phyloP scores from a whole-genome alignment of 2,888 invertebrate genomes.

The Tetheella fluctuosa region DNA sequence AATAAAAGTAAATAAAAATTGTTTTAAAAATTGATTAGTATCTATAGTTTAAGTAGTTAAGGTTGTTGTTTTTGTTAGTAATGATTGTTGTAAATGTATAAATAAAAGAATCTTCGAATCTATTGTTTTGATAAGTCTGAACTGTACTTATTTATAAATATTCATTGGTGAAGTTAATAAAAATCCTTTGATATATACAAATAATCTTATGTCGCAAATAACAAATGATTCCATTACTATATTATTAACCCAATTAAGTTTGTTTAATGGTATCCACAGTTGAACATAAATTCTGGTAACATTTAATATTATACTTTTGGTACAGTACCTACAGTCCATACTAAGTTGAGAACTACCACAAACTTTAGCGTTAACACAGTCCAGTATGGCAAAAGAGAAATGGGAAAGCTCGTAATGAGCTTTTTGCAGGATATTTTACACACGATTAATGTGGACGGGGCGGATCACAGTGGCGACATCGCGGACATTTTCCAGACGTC shows the following conservation, averaged over 20 bases:
- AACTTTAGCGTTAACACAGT: conserved; percentile 36
- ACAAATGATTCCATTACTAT: too few species aligned
- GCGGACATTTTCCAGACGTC: conserved; percentile 66
- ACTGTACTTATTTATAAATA: too few species aligned
- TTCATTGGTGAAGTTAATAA: too few species aligned
- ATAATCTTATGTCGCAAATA: too few species aligned
- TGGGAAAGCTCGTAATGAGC: conserved; percentile 45
- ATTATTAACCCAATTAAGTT: too few species aligned
- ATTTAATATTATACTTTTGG: conserved; percentile 27
- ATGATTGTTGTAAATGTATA: too few species aligned
- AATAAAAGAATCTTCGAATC: too few species aligned
- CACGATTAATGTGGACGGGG: conserved; percentile 61
- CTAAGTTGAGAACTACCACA: conserved; percentile 32
- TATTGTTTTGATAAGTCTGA: too few species aligned
- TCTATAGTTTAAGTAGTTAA: too few species aligned
- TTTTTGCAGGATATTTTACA: conserved; percentile 62
- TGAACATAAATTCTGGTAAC: not conserved
- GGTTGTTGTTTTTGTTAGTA: too few species aligned
- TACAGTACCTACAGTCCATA: conserved; percentile 36
- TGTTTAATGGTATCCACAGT: not conserved
- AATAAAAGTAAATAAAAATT: not conserved
- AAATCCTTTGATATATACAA: too few species aligned
- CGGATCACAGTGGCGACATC: conserved; percentile 53
- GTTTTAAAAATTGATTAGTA: not conserved
- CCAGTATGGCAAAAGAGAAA: conserved; percentile 38